A percentile compares a stretch with the other conserved stretches of the same genome.
These are phyloP conservation scores for Stratiomys singularior DNA, from an alignment of 2,888 invertebrate genomes.

Conservation along the genomic window DNA sequence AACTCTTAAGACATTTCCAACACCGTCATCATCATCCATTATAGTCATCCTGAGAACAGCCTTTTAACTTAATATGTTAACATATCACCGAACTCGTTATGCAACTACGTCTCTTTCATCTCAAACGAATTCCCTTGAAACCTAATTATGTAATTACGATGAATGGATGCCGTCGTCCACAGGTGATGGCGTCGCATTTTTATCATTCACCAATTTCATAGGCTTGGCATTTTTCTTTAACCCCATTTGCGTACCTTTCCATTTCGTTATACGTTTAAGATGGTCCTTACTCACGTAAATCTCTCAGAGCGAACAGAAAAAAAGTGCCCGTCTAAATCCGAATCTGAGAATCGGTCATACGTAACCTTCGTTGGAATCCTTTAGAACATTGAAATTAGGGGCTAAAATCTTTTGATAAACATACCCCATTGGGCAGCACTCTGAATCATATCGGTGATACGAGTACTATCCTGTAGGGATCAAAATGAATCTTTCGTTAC, in stretches of 20 bases:
- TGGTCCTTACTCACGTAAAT: no score
- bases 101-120: slow-evolving; percentile 43
- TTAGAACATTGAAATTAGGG: background rate
- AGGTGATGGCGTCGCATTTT: slow-evolving; percentile 19
- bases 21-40: background rate
- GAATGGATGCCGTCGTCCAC: slow-evolving; percentile 29
- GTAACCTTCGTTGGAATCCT: no score
- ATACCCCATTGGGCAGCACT: background rate
- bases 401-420: background rate
- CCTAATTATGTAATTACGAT: slow-evolving; percentile 49
- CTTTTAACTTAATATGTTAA: slow-evolving; percentile 41
- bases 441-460: background rate
- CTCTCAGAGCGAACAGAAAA: no score
- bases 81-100: slow-evolving; percentile 48
- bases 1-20: background rate
- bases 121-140: slow-evolving; percentile 19
- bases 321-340: no score
- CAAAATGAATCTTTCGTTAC: background rate
- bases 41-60: background rate
- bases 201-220: background rate
- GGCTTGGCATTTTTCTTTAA: background rate
- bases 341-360: no score
- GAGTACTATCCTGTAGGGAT: no score
- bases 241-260: no score
- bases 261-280: no score